A percentile compares a stretch with the other conserved stretches of the same genome.
phyloP scores from a whole-genome alignment of 1,140 invertebrate species.

The Teleogryllus occipitalis region DNA sequence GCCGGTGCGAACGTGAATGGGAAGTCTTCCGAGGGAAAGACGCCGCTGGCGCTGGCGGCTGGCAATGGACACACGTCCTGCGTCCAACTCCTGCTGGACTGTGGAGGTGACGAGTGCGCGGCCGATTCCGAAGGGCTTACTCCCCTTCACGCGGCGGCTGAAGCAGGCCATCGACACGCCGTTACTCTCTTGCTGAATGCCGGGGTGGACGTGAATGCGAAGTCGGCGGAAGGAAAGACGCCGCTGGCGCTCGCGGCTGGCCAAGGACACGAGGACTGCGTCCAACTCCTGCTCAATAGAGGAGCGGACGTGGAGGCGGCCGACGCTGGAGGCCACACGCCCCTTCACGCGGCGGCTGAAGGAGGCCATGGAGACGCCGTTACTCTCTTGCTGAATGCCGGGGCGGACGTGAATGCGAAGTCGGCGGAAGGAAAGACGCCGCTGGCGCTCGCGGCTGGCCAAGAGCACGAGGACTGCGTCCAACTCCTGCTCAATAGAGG shows the following conservation, averaged over 20 bases:
- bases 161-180: slow-evolving; percentile 34
- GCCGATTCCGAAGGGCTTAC: slow-evolving; percentile 66
- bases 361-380: background rate
- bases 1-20: slow-evolving; percentile 49
- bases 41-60: slow-evolving; percentile 15
- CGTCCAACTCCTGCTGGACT: slow-evolving; percentile 53
- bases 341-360: background rate
- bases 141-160: slow-evolving; percentile 32
- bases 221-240: slow-evolving; percentile 27
- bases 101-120: slow-evolving; percentile 56
- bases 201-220: slow-evolving; percentile 48
- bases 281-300: slow-evolving; percentile 37
- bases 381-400: background rate
- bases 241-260: slow-evolving; percentile 42
- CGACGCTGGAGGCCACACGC: background rate
- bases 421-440: slow-evolving; percentile 42
- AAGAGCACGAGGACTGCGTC: slow-evolving; percentile 34
- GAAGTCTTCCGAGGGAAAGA: slow-evolving; percentile 42
- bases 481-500: too few relatives aligned
- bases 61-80: slow-evolving; percentile 9
- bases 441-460: slow-evolving; percentile 49
- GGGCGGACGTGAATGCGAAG: background rate
- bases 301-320: slow-evolving; percentile 14
- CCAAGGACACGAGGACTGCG: slow-evolving; percentile 42
- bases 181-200: slow-evolving; percentile 44